These are phyloP conservation scores for Bombycilla garrulus DNA, from an alignment of 2,113 vertebrate species.

Conservation along the genomic window DNA sequence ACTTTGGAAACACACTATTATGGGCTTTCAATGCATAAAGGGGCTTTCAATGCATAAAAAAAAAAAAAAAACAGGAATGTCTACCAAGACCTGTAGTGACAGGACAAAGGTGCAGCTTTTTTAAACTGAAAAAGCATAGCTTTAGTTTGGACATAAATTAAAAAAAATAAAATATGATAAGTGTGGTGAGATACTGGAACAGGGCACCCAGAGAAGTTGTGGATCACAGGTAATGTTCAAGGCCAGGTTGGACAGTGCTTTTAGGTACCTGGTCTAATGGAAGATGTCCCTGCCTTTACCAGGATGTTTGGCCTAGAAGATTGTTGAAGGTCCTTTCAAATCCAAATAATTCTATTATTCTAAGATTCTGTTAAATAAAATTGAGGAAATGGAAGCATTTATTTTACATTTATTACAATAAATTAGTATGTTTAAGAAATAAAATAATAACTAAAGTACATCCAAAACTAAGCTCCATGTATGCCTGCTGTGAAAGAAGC, in stretches of 20 bases:
- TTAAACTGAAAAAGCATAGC: neutral
- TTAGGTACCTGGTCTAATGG: neutral
- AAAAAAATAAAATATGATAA: neutral
- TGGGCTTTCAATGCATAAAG: neutral
- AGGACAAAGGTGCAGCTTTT: neutral
- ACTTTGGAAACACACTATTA: neutral
- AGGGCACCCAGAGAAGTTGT: neutral
- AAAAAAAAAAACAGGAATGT: neutral
- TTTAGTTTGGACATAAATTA: neutral
- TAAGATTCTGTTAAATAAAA: neutral
- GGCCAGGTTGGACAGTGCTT: fast-evolving
- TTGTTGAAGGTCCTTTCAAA: neutral
- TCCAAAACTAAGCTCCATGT: neutral
- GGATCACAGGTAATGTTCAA: neutral
- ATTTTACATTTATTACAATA: neutral
- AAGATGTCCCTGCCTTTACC: neutral
- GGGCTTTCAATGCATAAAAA: too few species aligned
- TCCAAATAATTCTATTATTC: neutral
- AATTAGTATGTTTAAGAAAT: neutral
- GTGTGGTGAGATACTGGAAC: neutral
- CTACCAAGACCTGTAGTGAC: neutral
- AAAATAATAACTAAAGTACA: neutral
- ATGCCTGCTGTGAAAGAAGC: neutral
- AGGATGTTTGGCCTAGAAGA: neutral
- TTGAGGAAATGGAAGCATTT: neutral